Percentiles rank a stretch among this genome's conserved stretches.
Evolutionary conservation across 2,888 invertebrate species (phyloP).

Genomic region (Zygogramma bicolorata): DNA sequence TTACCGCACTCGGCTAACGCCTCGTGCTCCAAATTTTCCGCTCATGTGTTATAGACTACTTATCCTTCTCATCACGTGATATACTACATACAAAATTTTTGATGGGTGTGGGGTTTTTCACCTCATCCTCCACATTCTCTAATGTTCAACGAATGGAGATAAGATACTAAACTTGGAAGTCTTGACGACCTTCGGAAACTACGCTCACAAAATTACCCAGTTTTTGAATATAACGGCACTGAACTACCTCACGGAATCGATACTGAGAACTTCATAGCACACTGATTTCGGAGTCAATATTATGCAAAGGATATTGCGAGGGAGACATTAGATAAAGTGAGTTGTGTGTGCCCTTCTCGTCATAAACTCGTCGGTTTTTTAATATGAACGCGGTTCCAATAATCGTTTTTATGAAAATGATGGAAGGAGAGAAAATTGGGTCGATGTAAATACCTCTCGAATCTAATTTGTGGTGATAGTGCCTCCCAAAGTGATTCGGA

Average conservation of each 20-base stretch:
- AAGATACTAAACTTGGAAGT: background rate
- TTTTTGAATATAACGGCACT: background rate
- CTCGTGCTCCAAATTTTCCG: no score
- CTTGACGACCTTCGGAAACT: background rate
- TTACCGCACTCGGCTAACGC: no score
- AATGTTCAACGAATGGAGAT: background rate
- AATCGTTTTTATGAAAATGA: slow-evolving; percentile 1
- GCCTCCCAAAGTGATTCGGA: background rate
- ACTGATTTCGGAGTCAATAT: slow-evolving; percentile 3
- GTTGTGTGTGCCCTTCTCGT: background rate
- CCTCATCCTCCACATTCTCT: background rate
- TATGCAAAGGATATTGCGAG: slow-evolving; percentile 10
- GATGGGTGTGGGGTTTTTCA: no score
- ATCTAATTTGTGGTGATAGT: slow-evolving; percentile 7
- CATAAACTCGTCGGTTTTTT: background rate
- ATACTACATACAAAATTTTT: no score
- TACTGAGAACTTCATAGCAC: background rate
- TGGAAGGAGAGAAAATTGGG: background rate
- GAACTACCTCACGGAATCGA: background rate
- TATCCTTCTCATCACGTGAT: no score
- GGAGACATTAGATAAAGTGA: slow-evolving; percentile 8
- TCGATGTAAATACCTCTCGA: background rate
- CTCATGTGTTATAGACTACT: no score
- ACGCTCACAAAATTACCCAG: background rate
- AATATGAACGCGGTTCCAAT: background rate